Evolutionary conservation across 2,797 vertebrate genomes (phyloP).

Genomic region (Enteromius mattozi): DNA sequence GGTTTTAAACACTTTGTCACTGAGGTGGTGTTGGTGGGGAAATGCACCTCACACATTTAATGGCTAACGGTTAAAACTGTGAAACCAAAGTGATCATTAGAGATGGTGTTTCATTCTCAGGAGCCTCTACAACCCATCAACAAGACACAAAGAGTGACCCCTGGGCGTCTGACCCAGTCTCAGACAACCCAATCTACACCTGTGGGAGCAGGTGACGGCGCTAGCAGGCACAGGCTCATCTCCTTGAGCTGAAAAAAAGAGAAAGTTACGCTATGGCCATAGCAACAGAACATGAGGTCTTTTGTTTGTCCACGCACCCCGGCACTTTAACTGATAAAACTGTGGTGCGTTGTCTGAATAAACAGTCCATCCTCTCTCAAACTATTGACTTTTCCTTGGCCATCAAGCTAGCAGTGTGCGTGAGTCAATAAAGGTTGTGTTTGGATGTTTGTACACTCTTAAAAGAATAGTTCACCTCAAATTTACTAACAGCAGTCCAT

Average conservation of each 20-base stretch:
- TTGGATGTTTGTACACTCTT: slow-evolving; percentile 54
- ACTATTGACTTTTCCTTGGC: slow-evolving; percentile 80
- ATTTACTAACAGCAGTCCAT: neutral
- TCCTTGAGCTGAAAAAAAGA: slow-evolving; percentile 64
- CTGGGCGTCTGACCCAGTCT: slow-evolving; percentile 72
- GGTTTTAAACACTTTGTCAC: slow-evolving; percentile 47
- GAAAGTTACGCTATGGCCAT: slow-evolving; percentile 74
- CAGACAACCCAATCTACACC: slow-evolving; percentile 78
- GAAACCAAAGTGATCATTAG: slow-evolving; percentile 58
- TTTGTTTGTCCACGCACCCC: slow-evolving; percentile 47
- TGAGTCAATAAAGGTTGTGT: slow-evolving; percentile 61
- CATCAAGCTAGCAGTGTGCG: slow-evolving; percentile 69
- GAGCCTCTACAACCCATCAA: slow-evolving; percentile 73
- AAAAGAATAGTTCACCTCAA: neutral
- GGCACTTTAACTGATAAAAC: slow-evolving; percentile 54
- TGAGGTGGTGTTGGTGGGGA: slow-evolving; percentile 33
- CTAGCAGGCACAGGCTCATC: slow-evolving; percentile 67
- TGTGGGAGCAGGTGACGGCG: slow-evolving; percentile 72
- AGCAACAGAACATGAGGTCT: slow-evolving; percentile 69
- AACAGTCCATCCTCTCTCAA: slow-evolving; percentile 75
- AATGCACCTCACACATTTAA: slow-evolving; percentile 61
- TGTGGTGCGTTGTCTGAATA: slow-evolving; percentile 75
- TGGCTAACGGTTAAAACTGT: slow-evolving; percentile 60
- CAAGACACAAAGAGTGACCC: slow-evolving; percentile 70
- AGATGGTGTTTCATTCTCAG: slow-evolving; percentile 81